Evolutionary conservation across 2,797 vertebrate species (phyloP), one percentile per base, ranked within the genome.

Genomic region (Paratrypauchen microcephalus): DNA sequence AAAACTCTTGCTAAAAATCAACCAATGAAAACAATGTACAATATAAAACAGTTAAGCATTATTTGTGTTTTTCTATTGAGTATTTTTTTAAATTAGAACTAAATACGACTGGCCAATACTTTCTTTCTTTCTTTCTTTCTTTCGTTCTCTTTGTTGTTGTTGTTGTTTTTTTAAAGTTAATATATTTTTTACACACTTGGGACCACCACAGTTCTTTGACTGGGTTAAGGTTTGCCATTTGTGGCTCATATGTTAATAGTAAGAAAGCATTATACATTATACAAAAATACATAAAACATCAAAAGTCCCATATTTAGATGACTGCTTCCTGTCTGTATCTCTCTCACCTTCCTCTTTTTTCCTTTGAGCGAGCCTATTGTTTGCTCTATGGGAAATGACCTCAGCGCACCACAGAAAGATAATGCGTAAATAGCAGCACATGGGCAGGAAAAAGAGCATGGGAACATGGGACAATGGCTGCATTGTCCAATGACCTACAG

Each of bases 351-450:
- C 77, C 69, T 83, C 66, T 66, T 58, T 50, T 68, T 69, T 72
- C 13, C 52, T 32, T 73, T 70, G 65, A 15, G 54, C 73, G 57
- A 69, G 76, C 82, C 83, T 76, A 82, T 92, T 90, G 90, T 91
- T 81, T 36, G 50, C 45, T 70, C 48, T 39, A 60, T 82, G 82
- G 88, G 88, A 92, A 91, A 87, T 90, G 75, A 91, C 80, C 87
- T 91, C 86, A 92, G 8, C 56, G 30, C 41, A 59, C 61, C 59
- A 64, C 39, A 63, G 55, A 71, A 85, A 81, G 86, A 79, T 79
- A 32, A 77, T 71, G 74, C 76, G 83, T 78, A 86, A 85, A 86
- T 81, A 81, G 81, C 72, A 67, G 56, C 74, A 39, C 74, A 58
- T 66, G 70, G 67, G 41, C 45, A 52, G 63, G 62, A 65, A 74